Evolutionary conservation across 2,113 vertebrate species (phyloP).

Genomic region (Thinocorus orbignyianus): DNA sequence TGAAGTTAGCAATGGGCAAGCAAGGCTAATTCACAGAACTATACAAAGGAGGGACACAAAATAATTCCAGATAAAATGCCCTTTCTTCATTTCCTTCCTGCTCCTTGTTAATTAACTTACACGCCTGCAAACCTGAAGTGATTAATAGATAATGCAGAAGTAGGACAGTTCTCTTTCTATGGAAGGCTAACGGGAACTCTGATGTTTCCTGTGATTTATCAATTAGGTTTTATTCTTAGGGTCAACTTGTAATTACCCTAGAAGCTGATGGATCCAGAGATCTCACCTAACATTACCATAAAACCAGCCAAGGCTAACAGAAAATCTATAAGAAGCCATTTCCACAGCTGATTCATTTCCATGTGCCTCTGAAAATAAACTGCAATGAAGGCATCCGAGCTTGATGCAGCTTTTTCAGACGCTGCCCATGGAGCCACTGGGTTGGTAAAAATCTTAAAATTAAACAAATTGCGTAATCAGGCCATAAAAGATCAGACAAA

Average conservation of each 20-base stretch:
- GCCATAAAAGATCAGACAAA: not conserved
- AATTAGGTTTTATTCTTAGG: not conserved
- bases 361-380: not conserved
- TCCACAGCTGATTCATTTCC: not conserved
- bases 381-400: not conserved
- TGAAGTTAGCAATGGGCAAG: not conserved
- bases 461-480: not conserved
- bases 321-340: not conserved
- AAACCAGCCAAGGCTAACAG: not conserved
- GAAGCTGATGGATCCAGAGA: not conserved
- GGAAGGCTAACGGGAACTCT: not conserved
- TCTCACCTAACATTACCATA: not conserved
- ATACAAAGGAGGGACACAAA: not conserved
- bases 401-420: not conserved
- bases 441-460: not conserved
- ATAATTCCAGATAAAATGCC: not conserved
- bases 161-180: not conserved
- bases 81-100: not conserved
- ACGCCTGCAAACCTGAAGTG: not conserved
- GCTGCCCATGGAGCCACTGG: not conserved
- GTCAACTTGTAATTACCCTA: not conserved
- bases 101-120: slow-evolving; percentile 5
- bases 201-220: not conserved
- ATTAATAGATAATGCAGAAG: not conserved
- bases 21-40: not conserved